Conservation (phyloP, 1,140 invertebrate species). For the Maconellicoccus hirsutus region DNA sequence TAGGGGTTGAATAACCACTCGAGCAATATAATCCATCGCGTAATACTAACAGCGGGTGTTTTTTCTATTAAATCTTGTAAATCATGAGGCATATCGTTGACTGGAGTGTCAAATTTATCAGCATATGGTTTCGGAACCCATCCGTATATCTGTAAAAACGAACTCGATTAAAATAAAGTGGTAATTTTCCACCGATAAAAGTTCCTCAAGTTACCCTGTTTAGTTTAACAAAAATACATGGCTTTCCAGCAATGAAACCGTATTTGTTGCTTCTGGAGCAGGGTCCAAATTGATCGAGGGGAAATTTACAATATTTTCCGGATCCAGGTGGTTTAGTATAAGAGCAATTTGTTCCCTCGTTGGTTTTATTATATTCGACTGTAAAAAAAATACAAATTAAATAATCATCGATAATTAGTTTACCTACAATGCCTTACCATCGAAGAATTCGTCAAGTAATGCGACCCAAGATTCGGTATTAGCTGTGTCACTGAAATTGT, state of each 20-base stretch:
- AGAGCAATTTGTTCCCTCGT: conserved; percentile 53
- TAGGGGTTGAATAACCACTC: too few relatives aligned
- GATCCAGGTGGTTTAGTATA: conserved; percentile 43
- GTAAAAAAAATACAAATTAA: not conserved
- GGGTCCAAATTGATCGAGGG: conserved; percentile 45
- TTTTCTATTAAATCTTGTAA: conserved; percentile 37
- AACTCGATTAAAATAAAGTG: too few relatives aligned
- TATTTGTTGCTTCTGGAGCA: conserved; percentile 53
- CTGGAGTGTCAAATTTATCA: conserved; percentile 43
- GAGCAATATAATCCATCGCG: too few relatives aligned
- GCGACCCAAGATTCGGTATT: not conserved
- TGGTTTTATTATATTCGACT: conserved; percentile 30
- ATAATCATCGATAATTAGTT: too few relatives aligned
- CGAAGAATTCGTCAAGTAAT: not conserved
- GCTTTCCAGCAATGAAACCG: conserved; percentile 56
- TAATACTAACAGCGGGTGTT: too few relatives aligned
- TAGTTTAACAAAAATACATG: conserved; percentile 78
- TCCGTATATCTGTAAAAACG: conserved; percentile 43
- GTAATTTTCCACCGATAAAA: not conserved
- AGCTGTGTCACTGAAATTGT: conserved; percentile 58
- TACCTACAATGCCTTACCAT: not conserved
- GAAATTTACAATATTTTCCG: conserved; percentile 57
- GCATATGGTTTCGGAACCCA: conserved; percentile 66
- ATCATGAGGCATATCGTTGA: conserved; percentile 49
- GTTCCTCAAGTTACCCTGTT: conserved; percentile 50